phyloP scores from a whole-genome alignment of 2,888 invertebrate species.

The Chironomus tentans region DNA sequence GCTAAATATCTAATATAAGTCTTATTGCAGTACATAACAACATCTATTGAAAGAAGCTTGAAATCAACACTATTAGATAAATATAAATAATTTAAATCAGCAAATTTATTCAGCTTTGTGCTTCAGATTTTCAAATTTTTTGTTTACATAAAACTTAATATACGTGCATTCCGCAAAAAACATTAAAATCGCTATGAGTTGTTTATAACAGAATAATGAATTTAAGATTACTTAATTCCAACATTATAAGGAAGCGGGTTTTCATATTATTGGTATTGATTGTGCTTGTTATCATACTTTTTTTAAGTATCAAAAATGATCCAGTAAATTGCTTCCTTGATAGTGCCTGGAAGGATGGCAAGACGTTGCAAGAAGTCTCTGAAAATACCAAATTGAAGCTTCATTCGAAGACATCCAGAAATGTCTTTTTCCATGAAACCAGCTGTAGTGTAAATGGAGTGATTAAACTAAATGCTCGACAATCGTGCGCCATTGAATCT shows the following conservation, averaged over 20 bases:
- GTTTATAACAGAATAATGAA: neutral
- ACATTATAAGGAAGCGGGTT: neutral
- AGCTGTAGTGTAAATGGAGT: conserved; percentile 32
- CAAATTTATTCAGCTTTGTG: too few species aligned
- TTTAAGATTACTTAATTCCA: neutral
- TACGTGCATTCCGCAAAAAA: too few species aligned
- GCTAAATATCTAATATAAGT: too few species aligned
- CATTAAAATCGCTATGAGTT: too few species aligned
- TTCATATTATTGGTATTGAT: neutral
- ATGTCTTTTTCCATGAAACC: conserved; percentile 42
- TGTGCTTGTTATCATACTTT: neutral
- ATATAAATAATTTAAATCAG: too few species aligned
- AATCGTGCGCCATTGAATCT: conserved; percentile 42
- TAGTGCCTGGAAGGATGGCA: neutral
- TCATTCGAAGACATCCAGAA: conserved; percentile 30
- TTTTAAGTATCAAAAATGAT: neutral
- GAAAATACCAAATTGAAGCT: conserved; percentile 23
- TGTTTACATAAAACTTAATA: too few species aligned
- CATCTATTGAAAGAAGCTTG: too few species aligned
- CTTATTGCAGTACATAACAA: too few species aligned
- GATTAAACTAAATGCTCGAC: conserved; percentile 34
- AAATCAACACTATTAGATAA: too few species aligned
- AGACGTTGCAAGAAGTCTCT: neutral
- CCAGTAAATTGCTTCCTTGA: neutral
- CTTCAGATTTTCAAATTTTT: too few species aligned